Percentiles rank a stretch among this genome's conserved stretches.
phyloP scores from a whole-genome alignment of 2,113 vertebrate species.

The Cavia porcellus region DNA sequence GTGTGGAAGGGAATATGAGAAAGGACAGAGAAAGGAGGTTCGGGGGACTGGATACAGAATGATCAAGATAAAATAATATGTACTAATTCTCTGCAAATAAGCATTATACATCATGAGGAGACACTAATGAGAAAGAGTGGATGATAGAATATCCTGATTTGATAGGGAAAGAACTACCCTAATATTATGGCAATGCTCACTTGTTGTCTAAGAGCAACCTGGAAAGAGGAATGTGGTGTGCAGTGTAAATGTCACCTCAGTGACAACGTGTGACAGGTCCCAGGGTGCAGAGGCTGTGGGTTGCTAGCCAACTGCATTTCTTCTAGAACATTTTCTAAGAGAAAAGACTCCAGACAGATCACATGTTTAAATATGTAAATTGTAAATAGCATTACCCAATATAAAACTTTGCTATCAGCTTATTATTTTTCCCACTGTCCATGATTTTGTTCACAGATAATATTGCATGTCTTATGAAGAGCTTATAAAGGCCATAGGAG shows the following conservation, averaged over 20 bases:
- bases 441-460: background rate
- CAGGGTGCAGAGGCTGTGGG: background rate
- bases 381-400: background rate
- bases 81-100: background rate
- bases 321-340: background rate
- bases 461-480: background rate
- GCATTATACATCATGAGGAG: background rate
- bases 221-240: background rate
- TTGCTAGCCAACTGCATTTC: background rate
- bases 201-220: background rate
- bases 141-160: background rate
- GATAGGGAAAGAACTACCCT: background rate
- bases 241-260: background rate
- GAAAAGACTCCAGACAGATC: background rate
- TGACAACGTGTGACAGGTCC: background rate
- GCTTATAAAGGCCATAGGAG: background rate
- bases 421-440: background rate
- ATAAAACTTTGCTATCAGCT: background rate
- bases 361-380: background rate
- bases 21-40: background rate
- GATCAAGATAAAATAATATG: background rate
- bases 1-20: background rate
- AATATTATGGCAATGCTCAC: accelerated
- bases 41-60: background rate
- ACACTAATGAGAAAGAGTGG: background rate